Evolutionary conservation across 2,888 invertebrate species (phyloP).

Genomic region (Epirrhoe tristata): DNA sequence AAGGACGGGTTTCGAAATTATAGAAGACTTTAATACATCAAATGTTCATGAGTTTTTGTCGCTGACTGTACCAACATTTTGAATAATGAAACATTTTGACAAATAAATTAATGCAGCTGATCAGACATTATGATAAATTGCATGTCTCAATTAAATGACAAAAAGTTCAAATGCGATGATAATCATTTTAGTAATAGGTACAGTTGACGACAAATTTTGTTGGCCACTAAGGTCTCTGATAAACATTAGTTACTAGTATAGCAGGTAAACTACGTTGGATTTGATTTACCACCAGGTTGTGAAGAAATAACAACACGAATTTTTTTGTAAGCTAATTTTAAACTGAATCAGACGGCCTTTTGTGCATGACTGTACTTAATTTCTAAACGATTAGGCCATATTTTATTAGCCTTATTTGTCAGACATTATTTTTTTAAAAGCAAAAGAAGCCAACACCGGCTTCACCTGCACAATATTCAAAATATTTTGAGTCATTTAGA

Average conservation of each 20-base stretch:
- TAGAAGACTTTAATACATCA: no score
- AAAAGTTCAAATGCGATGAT: not conserved
- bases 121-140: not conserved
- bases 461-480: slow-evolving; percentile 19
- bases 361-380: not conserved
- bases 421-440: slow-evolving; percentile 9
- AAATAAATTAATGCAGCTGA: slow-evolving; percentile 3
- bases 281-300: no score
- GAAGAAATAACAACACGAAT: not conserved
- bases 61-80: no score
- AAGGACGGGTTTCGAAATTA: no score
- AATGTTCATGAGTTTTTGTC: no score
- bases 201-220: not conserved
- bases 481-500: slow-evolving; percentile 34
- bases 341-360: not conserved
- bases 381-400: slow-evolving; percentile 10
- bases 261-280: no score
- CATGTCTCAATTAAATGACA: not conserved
- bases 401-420: slow-evolving; percentile 11
- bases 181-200: not conserved
- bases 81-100: not conserved
- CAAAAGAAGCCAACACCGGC: not conserved
- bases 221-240: not conserved
- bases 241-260: no score
- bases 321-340: not conserved